Evolutionary conservation across 2,888 invertebrate genomes (phyloP).

Genomic region (Nemoura dubitans): DNA sequence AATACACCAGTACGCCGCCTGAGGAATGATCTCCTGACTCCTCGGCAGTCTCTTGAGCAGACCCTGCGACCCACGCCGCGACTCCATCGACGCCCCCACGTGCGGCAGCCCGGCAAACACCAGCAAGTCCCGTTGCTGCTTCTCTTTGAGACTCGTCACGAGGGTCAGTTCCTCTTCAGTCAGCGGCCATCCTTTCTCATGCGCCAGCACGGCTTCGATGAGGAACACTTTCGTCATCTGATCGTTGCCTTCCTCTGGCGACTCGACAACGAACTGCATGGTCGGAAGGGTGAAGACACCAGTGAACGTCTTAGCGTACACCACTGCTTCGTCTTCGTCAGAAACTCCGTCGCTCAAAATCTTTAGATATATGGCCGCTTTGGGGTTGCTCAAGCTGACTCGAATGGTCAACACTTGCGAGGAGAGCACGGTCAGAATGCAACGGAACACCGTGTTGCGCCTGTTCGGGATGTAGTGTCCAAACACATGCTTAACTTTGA

Average conservation of each 20-base stretch:
- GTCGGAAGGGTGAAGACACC: neutral
- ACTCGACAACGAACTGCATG: neutral
- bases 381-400: neutral
- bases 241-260: neutral
- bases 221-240: neutral
- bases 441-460: neutral
- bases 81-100: neutral
- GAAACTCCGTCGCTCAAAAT: neutral
- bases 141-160: slow-evolving; percentile 2
- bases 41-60: neutral
- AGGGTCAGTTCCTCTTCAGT: neutral
- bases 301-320: neutral
- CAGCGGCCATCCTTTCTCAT: neutral
- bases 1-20: neutral
- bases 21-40: neutral
- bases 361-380: neutral
- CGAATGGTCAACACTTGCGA: neutral
- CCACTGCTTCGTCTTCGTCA: neutral
- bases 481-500: neutral
- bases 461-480: slow-evolving; percentile 42
- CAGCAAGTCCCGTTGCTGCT: neutral
- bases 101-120: neutral
- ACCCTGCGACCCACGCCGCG: neutral
- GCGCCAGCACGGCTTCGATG: neutral
- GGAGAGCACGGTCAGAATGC: neutral